Evolutionary conservation across 2,888 invertebrate species (phyloP).

Genomic region (Thysanoteuthis rhombus): DNA sequence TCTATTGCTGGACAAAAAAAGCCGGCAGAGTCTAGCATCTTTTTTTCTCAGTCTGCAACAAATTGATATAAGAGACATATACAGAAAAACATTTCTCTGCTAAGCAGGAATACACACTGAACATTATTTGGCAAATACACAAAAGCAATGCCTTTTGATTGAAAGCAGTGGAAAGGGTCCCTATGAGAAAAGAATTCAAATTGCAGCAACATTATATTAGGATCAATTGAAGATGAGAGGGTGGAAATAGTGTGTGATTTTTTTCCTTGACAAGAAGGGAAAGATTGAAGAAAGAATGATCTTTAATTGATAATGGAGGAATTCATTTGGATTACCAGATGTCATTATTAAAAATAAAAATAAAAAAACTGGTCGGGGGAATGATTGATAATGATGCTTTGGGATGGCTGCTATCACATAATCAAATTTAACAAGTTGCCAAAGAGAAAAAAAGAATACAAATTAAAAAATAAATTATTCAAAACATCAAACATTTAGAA

Average conservation of each 20-base stretch:
- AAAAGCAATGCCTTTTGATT: neutral
- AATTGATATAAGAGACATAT: neutral
- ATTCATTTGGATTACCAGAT: neutral
- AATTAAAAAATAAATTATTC: neutral
- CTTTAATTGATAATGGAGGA: neutral
- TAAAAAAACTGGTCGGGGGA: neutral
- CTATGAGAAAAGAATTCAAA: neutral
- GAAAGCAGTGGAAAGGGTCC: neutral
- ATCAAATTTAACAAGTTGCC: neutral
- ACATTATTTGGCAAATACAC: neutral
- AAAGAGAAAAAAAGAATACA: too few relatives aligned
- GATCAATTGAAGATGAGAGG: neutral
- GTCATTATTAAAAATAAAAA: neutral
- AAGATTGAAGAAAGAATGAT: neutral
- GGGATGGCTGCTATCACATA: neutral
- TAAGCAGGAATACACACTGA: neutral
- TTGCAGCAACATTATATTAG: neutral
- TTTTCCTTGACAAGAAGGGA: neutral
- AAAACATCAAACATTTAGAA: neutral
- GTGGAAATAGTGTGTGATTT: neutral
- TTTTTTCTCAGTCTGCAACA: neutral
- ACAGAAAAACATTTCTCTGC: neutral
- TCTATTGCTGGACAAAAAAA: neutral
- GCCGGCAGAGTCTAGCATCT: neutral
- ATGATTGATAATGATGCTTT: neutral